phyloP scores from a whole-genome alignment of 2,888 invertebrate genomes.

The Troides oblongomaculatus region DNA sequence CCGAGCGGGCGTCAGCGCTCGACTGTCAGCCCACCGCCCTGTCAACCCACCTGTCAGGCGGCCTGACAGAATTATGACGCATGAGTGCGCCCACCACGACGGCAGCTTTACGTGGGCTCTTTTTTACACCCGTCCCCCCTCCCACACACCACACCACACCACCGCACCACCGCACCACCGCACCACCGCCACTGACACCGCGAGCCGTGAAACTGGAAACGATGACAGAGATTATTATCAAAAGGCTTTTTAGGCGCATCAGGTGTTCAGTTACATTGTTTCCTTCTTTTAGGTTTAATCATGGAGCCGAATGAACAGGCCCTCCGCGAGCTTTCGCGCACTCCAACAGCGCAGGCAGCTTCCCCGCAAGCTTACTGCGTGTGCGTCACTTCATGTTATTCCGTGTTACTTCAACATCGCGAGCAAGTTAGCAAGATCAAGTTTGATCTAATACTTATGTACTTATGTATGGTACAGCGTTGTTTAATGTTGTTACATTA shows the following conservation, averaged over 20 bases:
- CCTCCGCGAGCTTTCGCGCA: too few species aligned
- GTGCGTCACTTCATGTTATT: too few species aligned
- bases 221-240: constrained; percentile 40
- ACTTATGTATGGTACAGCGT: too few species aligned
- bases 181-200: constrained; percentile 36
- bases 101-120: constrained; percentile 46
- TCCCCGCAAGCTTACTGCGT: too few species aligned
- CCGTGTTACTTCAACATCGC: too few species aligned
- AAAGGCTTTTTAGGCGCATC: constrained; percentile 33
- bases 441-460: too few species aligned
- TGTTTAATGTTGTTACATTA: too few species aligned
- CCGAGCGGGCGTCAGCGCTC: constrained; percentile 56
- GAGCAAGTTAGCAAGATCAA: too few species aligned
- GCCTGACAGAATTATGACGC: constrained; percentile 74
- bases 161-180: constrained; percentile 37
- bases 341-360: too few species aligned
- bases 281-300: neutral
- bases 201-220: constrained; percentile 58
- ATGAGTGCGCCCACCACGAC: constrained; percentile 65
- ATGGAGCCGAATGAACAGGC: too few species aligned
- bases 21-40: constrained; percentile 47
- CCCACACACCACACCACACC: neutral
- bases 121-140: constrained; percentile 34
- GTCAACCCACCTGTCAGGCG: constrained; percentile 64
- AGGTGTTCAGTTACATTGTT: neutral